Base-by-base conservation (phyloP, 2,797 vertebrate genomes). In the Notamacropus eugenii region DNA sequence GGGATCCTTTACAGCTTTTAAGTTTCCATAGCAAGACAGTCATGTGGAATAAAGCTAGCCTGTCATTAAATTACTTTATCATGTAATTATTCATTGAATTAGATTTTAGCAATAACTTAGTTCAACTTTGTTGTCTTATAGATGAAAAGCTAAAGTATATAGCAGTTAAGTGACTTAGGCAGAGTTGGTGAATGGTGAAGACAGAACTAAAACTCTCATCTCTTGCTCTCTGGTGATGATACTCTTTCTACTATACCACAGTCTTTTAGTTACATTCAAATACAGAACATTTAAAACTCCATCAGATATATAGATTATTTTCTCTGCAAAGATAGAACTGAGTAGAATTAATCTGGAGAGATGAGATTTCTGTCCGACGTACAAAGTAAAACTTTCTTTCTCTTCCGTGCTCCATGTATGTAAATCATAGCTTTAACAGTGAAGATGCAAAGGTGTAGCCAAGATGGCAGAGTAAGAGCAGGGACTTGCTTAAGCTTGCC, bases 391-490 rank as follows among this genome's bases (percentile, higher is more conserved):
- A 54, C 14, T n/a, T 58, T 16, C 16, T 46, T 93, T 87, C 91
- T 74, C 46, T 94, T 93, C 34, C 67, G 62, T 90, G 34, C 46
- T 90, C 95, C 12, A 12, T 34, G 90, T 94, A 96, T 96, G 46
- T n/a, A 90, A 97, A 90, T 95, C 95, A 92, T 8, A 95, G 40
- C 56, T 96, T 95, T 57, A 92, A 58, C 19, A 94, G 4, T 11
- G 93, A 54, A 54, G n/a, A n/a, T 40, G 6, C 19, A 10, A 52
- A 52, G 50, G 50, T 52, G 5, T 52, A 52, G 50, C 5, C 50
- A 52, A 52, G 50, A 52, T 52, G 50, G 50, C 50, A 52, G 50
- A 52, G 50, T 52, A 52, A 52, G 5, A 52, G 50, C 50, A 52
- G 50, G 4, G 50, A 52, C 50, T 52, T 52, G 50, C 50, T 52